A percentile compares a stretch with the other conserved stretches of the same genome.
Conservation (phyloP, 2,113 vertebrate genomes). For the Pseudopodoces humilis region DNA sequence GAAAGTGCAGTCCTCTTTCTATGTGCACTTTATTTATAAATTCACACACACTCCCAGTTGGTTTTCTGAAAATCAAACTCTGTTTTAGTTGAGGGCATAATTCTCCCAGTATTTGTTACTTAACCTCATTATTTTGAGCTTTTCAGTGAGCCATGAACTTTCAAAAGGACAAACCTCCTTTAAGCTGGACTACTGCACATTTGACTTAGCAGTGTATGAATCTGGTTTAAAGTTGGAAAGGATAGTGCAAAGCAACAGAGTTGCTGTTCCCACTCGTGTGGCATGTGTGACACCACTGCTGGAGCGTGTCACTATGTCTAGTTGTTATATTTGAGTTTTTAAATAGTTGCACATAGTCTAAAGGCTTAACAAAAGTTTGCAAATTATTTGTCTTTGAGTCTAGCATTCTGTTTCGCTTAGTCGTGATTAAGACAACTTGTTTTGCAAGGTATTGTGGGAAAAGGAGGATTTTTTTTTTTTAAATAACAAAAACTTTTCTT, state of each 20-base stretch:
- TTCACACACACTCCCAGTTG: not conserved
- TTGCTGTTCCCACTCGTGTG: not conserved
- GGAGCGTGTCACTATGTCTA: fast-evolving
- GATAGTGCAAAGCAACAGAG: not conserved
- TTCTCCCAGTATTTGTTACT: not conserved
- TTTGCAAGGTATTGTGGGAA: not conserved
- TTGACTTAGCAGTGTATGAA: not conserved
- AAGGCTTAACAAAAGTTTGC: not conserved
- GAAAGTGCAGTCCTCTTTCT: not conserved
- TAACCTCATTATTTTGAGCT: not conserved
- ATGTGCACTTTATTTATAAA: not conserved
- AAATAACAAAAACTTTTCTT: not conserved
- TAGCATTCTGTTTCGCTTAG: not conserved
- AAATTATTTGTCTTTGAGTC: not conserved
- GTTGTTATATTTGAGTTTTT: not conserved
- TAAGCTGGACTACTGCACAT: not conserved
- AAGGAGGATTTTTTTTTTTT: not conserved
- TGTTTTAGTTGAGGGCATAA: not conserved
- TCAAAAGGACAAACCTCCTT: not conserved
- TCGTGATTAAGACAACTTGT: not conserved
- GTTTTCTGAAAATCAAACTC: not conserved
- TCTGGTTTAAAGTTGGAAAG: not conserved
- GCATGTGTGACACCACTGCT: not conserved
- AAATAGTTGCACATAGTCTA: not conserved
- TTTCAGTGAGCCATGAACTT: not conserved